A percentile compares a stretch with the other conserved stretches of the same genome.
Conservation (phyloP, 2,888 invertebrate genomes). For the Tiliacea aurago region DNA sequence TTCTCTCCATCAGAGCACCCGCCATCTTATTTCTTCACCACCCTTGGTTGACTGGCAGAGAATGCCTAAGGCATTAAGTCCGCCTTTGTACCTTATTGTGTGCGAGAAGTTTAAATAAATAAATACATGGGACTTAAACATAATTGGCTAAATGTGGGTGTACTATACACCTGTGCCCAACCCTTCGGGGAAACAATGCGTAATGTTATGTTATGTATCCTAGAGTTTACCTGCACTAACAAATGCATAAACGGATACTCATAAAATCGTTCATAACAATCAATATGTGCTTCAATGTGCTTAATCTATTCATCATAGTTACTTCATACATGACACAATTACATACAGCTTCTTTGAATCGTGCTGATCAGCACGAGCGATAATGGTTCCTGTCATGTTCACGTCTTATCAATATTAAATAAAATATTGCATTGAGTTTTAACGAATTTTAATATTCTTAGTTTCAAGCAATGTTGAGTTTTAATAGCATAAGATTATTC, state of each 20-base stretch:
- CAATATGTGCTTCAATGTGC: not conserved
- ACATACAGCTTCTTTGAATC: slow-evolving; percentile 14
- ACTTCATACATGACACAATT: slow-evolving; percentile 24
- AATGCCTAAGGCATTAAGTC: no score
- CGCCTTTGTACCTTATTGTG: no score
- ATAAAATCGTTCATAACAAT: not conserved
- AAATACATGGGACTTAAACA: no score
- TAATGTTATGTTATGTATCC: not conserved
- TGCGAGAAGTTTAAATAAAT: no score
- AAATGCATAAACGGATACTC: no score
- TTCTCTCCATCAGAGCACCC: no score
- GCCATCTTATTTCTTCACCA: no score
- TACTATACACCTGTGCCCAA: no score
- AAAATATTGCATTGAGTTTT: not conserved
- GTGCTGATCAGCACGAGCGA: slow-evolving; percentile 31
- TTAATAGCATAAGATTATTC: not conserved
- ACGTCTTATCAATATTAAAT: not conserved
- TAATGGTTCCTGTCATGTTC: slow-evolving; percentile 6
- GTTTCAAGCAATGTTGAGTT: not conserved
- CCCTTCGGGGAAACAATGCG: not conserved
- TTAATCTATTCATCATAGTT: slow-evolving; percentile 46
- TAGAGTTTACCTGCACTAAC: not conserved
- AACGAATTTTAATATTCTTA: not conserved
- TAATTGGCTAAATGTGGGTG: no score
- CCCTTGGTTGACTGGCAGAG: no score